phyloP scores from a whole-genome alignment of 2,113 vertebrate species.

The Myotis brandtii region DNA sequence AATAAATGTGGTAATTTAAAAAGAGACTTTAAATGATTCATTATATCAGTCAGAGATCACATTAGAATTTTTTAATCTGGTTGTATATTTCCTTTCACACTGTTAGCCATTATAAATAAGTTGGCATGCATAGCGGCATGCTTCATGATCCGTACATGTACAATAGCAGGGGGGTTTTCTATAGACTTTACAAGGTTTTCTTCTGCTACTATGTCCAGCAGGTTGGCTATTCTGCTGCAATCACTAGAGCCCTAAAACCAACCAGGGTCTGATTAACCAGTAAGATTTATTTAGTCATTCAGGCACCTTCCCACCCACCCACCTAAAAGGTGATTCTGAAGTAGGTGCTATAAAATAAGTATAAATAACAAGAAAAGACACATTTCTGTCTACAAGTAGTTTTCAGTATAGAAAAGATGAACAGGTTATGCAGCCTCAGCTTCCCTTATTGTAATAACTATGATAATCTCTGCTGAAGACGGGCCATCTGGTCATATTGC shows the following conservation, averaged over 20 bases:
- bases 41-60: background rate
- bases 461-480: background rate
- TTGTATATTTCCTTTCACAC: background rate
- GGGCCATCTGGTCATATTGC: background rate
- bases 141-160: background rate
- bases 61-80: background rate
- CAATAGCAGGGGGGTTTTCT: background rate
- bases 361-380: background rate
- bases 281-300: background rate
- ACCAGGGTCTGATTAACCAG: background rate
- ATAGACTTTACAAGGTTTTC: background rate
- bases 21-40: background rate
- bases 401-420: background rate
- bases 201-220: background rate
- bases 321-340: background rate
- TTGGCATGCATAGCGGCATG: background rate
- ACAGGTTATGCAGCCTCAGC: background rate
- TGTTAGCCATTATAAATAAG: background rate
- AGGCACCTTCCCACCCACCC: background rate
- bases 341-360: background rate
- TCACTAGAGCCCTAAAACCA: background rate
- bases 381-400: background rate
- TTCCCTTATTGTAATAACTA: background rate
- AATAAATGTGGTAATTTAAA: background rate
- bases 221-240: background rate